phyloP scores from a whole-genome alignment of 2,888 invertebrate species.

The Mongoloraphidia duomilia region DNA sequence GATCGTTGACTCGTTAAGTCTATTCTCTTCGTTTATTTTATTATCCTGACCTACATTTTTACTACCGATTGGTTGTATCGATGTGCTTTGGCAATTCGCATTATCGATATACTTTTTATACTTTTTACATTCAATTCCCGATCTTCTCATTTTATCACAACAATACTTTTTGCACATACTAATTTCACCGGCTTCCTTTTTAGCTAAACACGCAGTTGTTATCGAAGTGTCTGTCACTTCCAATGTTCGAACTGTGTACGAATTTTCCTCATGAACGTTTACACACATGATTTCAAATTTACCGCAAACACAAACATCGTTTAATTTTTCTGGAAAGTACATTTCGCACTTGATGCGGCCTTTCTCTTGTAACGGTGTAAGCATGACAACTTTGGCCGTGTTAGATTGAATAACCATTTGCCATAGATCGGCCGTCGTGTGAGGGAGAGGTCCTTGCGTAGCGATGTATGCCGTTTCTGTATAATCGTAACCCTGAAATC shows the following conservation, averaged over 20 bases:
- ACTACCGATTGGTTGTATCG: no score
- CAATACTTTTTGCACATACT: background rate
- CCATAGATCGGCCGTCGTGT: constrained; percentile 87
- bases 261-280: constrained; percentile 2
- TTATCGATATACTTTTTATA: background rate
- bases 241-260: constrained; percentile 4
- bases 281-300: constrained; percentile 5
- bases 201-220: no score
- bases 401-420: constrained; percentile 52
- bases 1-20: background rate
- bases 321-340: constrained; percentile 51
- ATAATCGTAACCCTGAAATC: constrained; percentile 71
- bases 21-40: background rate
- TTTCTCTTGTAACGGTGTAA: constrained; percentile 78
- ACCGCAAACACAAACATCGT: background rate
- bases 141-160: background rate
- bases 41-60: background rate
- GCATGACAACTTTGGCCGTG: constrained; percentile 53
- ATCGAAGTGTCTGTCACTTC: constrained; percentile 1
- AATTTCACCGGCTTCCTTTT: background rate
- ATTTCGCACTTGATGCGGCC: constrained; percentile 76
- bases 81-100: background rate
- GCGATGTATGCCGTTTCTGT: constrained; percentile 78
- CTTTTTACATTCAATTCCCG: background rate
- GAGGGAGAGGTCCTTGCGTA: constrained; percentile 81